phyloP scores from a whole-genome alignment of 2,797 vertebrate genomes.

The Nyctalus aviator region DNA sequence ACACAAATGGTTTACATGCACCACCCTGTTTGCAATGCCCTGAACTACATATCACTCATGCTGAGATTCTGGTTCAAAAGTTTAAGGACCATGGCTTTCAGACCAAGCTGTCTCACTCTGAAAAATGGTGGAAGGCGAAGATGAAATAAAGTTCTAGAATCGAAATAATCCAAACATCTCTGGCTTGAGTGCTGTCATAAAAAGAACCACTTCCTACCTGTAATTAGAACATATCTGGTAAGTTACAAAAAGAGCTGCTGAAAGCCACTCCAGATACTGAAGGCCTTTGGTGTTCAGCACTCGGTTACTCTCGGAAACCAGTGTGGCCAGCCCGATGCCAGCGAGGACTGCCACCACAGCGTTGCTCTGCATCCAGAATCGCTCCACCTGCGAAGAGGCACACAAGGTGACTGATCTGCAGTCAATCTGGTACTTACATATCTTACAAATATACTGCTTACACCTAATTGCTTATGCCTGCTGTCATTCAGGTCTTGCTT shows the following conservation, averaged over 20 bases:
- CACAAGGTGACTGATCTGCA: accelerated
- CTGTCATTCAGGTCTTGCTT: background rate
- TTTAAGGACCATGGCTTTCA: background rate
- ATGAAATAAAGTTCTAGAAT: background rate
- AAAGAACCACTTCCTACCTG: conserved; percentile 87
- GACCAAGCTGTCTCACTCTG: background rate
- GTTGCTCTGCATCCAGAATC: conserved; percentile 98
- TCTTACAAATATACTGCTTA: background rate
- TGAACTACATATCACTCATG: background rate
- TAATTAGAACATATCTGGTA: conserved; percentile 92
- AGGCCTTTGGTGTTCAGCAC: conserved; percentile 84
- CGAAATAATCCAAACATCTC: background rate
- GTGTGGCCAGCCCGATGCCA: conserved; percentile 91
- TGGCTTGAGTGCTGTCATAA: background rate
- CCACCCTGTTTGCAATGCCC: background rate
- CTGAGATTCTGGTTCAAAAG: background rate
- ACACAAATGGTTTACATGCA: background rate
- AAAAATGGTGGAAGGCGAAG: background rate
- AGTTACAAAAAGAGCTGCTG: conserved; percentile 89
- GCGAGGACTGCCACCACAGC: conserved; percentile 94
- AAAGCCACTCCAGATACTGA: conserved; percentile 90
- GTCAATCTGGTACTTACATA: background rate
- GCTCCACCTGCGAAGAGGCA: conserved; percentile 92
- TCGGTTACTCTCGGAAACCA: conserved; percentile 83
- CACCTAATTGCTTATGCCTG: background rate